Evolutionary conservation across 23 tunicate genomes (phyloP).

Genomic region (Halocynthia aurantium): DNA sequence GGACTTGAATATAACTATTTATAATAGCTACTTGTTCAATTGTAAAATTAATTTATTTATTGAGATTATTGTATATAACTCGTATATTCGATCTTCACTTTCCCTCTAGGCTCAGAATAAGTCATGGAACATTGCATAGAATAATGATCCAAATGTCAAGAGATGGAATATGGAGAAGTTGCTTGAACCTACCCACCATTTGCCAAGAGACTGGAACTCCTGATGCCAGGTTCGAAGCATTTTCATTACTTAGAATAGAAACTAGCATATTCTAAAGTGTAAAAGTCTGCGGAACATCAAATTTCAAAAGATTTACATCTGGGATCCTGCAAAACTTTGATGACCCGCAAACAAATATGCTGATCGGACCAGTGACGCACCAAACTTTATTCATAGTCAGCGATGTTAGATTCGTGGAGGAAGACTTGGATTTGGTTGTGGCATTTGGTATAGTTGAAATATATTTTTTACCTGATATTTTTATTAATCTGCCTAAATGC

Average conservation of each 20-base stretch:
- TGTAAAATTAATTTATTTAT: too few species aligned
- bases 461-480: too few species aligned
- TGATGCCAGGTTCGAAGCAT: too few species aligned
- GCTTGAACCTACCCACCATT: constrained; percentile 22
- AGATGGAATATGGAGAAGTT: constrained; percentile 45
- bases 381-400: neutral
- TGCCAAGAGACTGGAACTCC: constrained; percentile 6
- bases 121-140: neutral
- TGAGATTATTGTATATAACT: too few species aligned
- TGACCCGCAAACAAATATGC: constrained; percentile 20
- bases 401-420: constrained; percentile 49
- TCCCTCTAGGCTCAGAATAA: neutral
- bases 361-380: constrained; percentile 23
- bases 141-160: constrained; percentile 4
- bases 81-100: too few species aligned
- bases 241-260: too few species aligned
- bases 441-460: constrained; percentile 23
- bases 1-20: too few species aligned
- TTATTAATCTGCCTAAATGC: neutral
- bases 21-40: too few species aligned
- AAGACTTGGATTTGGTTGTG: constrained; percentile 40
- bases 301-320: too few species aligned
- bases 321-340: neutral
- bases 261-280: too few species aligned
- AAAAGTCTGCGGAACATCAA: too few species aligned